These are phyloP conservation scores for Xiphias gladius DNA, from an alignment of 2,113 vertebrate species.

Conservation along the genomic window DNA sequence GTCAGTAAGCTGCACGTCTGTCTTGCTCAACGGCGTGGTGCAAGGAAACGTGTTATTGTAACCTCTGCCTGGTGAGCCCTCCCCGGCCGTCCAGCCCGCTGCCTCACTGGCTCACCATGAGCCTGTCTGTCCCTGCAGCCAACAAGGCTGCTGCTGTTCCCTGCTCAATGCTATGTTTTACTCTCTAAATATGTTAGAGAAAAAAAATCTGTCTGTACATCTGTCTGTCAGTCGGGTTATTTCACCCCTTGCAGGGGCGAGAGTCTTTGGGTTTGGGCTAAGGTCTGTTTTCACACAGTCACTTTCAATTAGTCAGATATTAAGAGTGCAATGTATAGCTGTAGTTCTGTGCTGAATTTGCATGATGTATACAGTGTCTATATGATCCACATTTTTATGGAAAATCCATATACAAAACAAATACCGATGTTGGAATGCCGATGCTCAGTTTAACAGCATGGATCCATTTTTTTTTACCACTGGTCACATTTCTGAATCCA, in stretches of 20 bases:
- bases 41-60: slow-evolving; percentile 75
- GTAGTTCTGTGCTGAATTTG: slow-evolving; percentile 23
- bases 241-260: slow-evolving; percentile 55
- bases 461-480: slow-evolving; percentile 33
- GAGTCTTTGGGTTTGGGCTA: slow-evolving; percentile 58
- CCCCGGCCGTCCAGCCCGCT: slow-evolving; percentile 58
- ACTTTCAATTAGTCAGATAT: slow-evolving; percentile 68
- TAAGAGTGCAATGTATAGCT: slow-evolving; percentile 45
- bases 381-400: slow-evolving; percentile 46
- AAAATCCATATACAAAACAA: slow-evolving; percentile 17
- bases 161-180: slow-evolving; percentile 76
- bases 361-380: slow-evolving; percentile 31
- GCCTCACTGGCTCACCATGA: slow-evolving; percentile 72
- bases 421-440: slow-evolving; percentile 30
- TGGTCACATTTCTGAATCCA: slow-evolving; percentile 38
- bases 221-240: slow-evolving; percentile 71
- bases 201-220: slow-evolving; percentile 68
- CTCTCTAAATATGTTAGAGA: slow-evolving; percentile 74
- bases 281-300: slow-evolving; percentile 59
- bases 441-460: slow-evolving; percentile 23
- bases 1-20: slow-evolving; percentile 43
- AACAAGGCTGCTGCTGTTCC: slow-evolving; percentile 82
- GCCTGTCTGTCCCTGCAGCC: slow-evolving; percentile 71
- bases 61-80: slow-evolving; percentile 69
- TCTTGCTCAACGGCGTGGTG: slow-evolving; percentile 35